Conservation (phyloP, 1,140 invertebrate genomes). For the Eueides isabella region DNA sequence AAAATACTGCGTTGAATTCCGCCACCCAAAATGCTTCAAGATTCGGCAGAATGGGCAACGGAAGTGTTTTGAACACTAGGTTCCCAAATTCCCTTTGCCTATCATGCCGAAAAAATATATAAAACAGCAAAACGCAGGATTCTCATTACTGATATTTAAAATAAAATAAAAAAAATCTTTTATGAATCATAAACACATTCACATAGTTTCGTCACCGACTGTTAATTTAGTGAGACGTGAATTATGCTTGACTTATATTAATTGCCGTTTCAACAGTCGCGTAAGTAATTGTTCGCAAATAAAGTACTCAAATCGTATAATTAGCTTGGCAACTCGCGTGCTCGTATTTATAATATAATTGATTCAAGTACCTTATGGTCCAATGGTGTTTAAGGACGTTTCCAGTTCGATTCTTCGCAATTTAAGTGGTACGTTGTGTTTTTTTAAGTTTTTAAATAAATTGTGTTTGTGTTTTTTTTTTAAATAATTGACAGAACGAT, state of each 20-base stretch:
- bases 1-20: too few relatives aligned
- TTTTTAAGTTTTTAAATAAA: not conserved
- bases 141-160: not conserved
- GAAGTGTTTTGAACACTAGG: too few relatives aligned
- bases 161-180: not conserved
- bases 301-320: not conserved
- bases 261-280: slow-evolving; percentile 9
- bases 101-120: too few relatives aligned
- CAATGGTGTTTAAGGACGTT: not conserved
- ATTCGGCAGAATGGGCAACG: too few relatives aligned
- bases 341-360: not conserved
- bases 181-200: slow-evolving; percentile 14
- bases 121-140: too few relatives aligned
- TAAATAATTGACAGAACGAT: too few relatives aligned
- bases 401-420: not conserved
- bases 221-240: slow-evolving; percentile 20
- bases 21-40: too few relatives aligned
- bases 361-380: not conserved
- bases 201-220: slow-evolving; percentile 19
- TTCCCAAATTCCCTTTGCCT: too few relatives aligned
- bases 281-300: slow-evolving; percentile 4
- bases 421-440: not conserved
- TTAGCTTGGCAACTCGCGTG: not conserved
- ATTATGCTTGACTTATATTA: slow-evolving; percentile 29
- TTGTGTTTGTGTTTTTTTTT: too few relatives aligned